Conservation (phyloP, 2,888 invertebrate genomes). For the Leptarthrus brevirostris region DNA sequence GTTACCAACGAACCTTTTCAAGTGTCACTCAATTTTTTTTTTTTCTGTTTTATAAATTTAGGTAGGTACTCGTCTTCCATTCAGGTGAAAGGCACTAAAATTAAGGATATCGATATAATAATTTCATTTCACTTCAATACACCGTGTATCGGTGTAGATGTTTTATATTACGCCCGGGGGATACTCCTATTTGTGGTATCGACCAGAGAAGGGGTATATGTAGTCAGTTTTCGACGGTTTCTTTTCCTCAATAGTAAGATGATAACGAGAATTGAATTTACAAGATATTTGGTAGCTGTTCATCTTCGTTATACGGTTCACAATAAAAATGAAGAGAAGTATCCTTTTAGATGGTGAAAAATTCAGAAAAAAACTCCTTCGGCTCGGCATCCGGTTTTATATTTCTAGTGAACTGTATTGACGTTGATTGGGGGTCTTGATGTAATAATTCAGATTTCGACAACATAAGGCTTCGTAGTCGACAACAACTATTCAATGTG, state of each 20-base stretch:
- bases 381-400: background rate
- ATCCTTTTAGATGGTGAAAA: background rate
- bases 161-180: too few species aligned
- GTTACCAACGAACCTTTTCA: constrained; percentile 33
- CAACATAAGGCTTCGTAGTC: background rate
- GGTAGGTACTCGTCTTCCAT: background rate
- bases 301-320: constrained; percentile 18
- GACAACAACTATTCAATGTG: too few species aligned
- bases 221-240: too few species aligned
- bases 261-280: constrained; percentile 45
- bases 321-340: background rate
- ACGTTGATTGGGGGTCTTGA: background rate
- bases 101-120: constrained; percentile 31
- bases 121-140: constrained; percentile 13
- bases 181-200: too few species aligned
- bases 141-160: too few species aligned
- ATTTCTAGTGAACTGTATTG: background rate
- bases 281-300: constrained; percentile 27
- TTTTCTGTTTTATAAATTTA: constrained; percentile 10
- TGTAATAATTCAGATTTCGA: background rate
- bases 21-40: constrained; percentile 18
- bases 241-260: constrained; percentile 10
- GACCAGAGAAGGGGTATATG: too few species aligned
- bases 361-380: background rate
- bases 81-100: constrained; percentile 8